Percentiles rank a stretch among this genome's conserved stretches.
phyloP scores from a whole-genome alignment of 2,888 invertebrate species.

The Phalera bucephala region DNA sequence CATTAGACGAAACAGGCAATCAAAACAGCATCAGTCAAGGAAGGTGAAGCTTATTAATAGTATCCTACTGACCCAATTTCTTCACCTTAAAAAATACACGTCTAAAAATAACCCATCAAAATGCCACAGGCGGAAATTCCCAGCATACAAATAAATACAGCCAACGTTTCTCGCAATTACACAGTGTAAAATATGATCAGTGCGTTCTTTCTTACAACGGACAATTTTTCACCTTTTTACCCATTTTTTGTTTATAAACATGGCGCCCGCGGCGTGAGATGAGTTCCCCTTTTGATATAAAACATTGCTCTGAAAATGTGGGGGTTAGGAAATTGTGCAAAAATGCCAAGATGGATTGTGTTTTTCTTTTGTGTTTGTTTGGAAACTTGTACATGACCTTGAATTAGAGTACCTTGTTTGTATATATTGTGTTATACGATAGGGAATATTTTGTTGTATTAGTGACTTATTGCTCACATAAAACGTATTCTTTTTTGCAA shows the following conservation, averaged over 20 bases:
- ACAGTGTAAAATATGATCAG: conserved; percentile 38
- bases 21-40: no score
- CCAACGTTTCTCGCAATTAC: conserved; percentile 38
- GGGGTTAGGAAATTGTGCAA: background rate
- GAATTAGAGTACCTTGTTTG: no score
- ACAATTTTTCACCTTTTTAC: conserved; percentile 36
- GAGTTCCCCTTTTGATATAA: conserved; percentile 17
- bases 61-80: no score
- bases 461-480: no score
- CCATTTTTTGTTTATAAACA: conserved; percentile 37
- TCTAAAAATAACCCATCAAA: background rate
- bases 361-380: background rate
- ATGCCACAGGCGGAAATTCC: background rate
- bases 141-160: background rate
- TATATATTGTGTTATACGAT: no score
- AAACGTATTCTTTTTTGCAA: no score
- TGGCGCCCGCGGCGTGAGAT: conserved; percentile 13
- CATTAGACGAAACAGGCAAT: no score
- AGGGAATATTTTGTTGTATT: no score
- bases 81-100: no score
- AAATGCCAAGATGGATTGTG: background rate
- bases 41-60: no score
- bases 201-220: conserved; percentile 17
- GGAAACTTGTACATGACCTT: no score
- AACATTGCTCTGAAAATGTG: conserved; percentile 11